A percentile compares a stretch with the other conserved stretches of the same genome.
Conservation (phyloP, 2,797 vertebrate species). For the Leptoclinus maculatus region DNA sequence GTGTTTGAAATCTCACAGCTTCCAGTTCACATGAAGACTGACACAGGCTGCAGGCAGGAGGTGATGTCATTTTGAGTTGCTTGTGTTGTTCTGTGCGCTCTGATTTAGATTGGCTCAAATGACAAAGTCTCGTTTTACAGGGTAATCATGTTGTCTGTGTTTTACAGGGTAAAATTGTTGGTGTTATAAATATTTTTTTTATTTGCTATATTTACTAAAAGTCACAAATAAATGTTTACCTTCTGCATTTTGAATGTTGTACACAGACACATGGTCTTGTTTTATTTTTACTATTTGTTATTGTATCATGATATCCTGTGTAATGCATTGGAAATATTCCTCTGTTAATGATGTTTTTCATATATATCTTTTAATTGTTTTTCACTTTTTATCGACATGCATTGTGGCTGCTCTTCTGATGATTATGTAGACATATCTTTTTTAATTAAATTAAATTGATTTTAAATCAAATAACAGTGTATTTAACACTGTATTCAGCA, state of each 20-base stretch:
- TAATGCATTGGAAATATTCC: neutral
- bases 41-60: neutral
- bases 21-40: neutral
- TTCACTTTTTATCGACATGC: slow-evolving; percentile 10
- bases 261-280: slow-evolving; percentile 14
- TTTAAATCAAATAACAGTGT: neutral
- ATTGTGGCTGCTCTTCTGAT: slow-evolving; percentile 33
- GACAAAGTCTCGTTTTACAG: slow-evolving; percentile 26
- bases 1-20: neutral
- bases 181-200: neutral
- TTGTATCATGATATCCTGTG: neutral
- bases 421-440: neutral
- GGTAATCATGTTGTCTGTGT: slow-evolving; percentile 45
- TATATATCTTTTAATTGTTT: neutral
- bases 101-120: neutral
- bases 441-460: neutral
- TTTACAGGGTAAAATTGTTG: slow-evolving; percentile 55
- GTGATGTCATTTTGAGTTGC: neutral
- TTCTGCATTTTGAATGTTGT: slow-evolving; percentile 37
- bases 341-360: neutral
- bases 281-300: neutral
- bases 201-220: neutral
- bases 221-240: slow-evolving; percentile 36
- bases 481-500: neutral
- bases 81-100: slow-evolving; percentile 5